phyloP scores from a whole-genome alignment of 23 tunicate genomes.

The Halocynthia roretzi region DNA sequence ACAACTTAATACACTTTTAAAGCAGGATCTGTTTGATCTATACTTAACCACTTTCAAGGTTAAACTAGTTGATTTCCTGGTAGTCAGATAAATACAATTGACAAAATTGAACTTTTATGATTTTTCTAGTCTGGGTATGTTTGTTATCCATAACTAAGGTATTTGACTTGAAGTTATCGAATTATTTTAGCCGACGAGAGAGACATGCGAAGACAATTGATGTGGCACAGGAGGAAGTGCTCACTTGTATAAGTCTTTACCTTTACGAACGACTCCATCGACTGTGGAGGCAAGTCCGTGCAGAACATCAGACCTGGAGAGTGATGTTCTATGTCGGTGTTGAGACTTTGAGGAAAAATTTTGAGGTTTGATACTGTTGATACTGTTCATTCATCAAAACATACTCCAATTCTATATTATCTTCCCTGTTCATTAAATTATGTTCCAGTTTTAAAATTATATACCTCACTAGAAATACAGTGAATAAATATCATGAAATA shows the following conservation, averaged over 20 bases:
- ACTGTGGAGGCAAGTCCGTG: constrained; percentile 66
- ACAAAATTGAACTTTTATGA: too few relatives aligned
- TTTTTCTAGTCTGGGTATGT: too few relatives aligned
- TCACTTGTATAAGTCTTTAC: constrained; percentile 72
- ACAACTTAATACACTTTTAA: neutral
- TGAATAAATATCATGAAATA: too few relatives aligned
- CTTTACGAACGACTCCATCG: constrained; percentile 66
- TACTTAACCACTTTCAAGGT: too few relatives aligned
- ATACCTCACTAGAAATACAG: too few relatives aligned
- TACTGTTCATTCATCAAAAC: too few relatives aligned
- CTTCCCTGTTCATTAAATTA: too few relatives aligned
- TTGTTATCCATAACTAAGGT: neutral
- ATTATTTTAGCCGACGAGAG: constrained; percentile 32
- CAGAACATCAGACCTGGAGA: constrained; percentile 74
- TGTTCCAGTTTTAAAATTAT: too few relatives aligned
- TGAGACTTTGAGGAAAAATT: constrained; percentile 49
- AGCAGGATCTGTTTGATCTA: too few relatives aligned
- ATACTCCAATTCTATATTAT: too few relatives aligned
- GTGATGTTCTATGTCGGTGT: constrained; percentile 50
- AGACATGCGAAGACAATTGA: constrained; percentile 89
- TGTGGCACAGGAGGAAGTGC: constrained; percentile 89
- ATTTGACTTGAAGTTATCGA: neutral
- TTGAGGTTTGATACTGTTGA: constrained; percentile 34
- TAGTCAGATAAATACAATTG: too few relatives aligned
- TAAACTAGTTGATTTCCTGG: too few relatives aligned